Evolutionary conservation across 2,888 invertebrate species (phyloP), one percentile per base, ranked within the genome.

Genomic region (Xestia sexstrigata): DNA sequence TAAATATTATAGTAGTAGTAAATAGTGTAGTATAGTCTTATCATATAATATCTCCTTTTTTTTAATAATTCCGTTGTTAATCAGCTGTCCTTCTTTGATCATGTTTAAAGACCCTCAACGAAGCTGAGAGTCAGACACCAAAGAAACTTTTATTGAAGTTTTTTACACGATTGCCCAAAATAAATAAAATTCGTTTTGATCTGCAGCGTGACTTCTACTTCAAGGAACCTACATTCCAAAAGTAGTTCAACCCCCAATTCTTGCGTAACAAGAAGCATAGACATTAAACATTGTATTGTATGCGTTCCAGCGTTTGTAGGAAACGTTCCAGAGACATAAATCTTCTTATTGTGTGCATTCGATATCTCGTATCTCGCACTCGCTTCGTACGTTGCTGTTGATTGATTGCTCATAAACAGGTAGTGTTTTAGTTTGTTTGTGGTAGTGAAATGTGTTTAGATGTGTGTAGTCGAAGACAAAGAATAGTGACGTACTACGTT

Each of bases 271-370:
- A 52, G 66, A 74, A 81, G 26, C 66, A 74, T 60, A 42, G n/a
- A 82, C 69, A 82, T 76, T 72, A 76, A 69, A 42, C 72, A 73
- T 85, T 74, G 79, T 75, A 81, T 75, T 83, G 83, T 83, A 66
- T 82, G 74, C 52, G 30, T 79, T 62, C n/a, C 60, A n/a, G 30
- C 63, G 55, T 63, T 77, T 69, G n/a, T 55, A 67, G 66, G 62
- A 58, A 84, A 70, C 67, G 70, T 78, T 79, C 13, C 47, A 73
- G 45, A 70, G 42, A 66, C 79, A 87, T 86, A 85, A 87, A 87
- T 86, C 82, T 80, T 79, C 62, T 60, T 75, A 85, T 70, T 86
- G 86, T 87, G 76, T 82, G 76, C 79, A 87, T 84, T 82, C 74
- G 74, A 82, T 87, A 82, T 78, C 74, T 71, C 66, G 55, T 77